Evolutionary conservation across 2,888 invertebrate genomes (phyloP).

Genomic region (Papilio protenor): DNA sequence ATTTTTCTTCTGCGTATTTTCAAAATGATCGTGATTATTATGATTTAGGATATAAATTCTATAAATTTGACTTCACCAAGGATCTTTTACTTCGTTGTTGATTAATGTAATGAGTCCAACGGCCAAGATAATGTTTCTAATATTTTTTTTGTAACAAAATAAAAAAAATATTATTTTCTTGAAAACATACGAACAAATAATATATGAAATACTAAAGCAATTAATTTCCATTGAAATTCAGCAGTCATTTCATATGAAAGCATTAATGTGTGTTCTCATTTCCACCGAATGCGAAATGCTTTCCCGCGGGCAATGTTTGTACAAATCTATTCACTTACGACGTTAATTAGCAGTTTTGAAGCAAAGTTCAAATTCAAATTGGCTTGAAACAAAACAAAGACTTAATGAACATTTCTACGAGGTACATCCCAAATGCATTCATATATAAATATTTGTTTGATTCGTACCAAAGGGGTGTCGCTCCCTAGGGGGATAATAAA

Average conservation of each 20-base stretch:
- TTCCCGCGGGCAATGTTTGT: constrained; percentile 14
- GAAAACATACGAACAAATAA: background rate
- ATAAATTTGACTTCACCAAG: too few species aligned
- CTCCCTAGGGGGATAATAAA: background rate
- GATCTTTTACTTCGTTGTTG: too few species aligned
- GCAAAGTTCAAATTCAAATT: constrained; percentile 20
- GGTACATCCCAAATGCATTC: background rate
- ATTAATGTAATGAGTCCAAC: too few species aligned
- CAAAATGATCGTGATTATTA: too few species aligned
- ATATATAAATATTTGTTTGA: background rate
- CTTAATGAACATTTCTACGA: background rate
- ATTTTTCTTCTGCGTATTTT: too few species aligned
- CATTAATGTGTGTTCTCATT: constrained; percentile 5
- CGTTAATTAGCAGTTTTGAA: constrained; percentile 18
- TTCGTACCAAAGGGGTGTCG: background rate
- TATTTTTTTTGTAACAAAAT: too few species aligned
- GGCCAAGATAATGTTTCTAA: too few species aligned
- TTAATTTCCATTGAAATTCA: background rate
- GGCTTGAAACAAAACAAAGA: constrained; percentile 8
- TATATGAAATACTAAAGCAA: background rate
- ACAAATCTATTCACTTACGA: constrained; percentile 9
- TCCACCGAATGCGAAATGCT: constrained; percentile 10
- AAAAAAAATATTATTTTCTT: background rate
- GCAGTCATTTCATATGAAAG: background rate
- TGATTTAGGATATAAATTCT: too few species aligned